Percentiles rank a stretch among this genome's conserved stretches.
phyloP scores from a whole-genome alignment of 2,113 vertebrate species.

The Cebus imitator region DNA sequence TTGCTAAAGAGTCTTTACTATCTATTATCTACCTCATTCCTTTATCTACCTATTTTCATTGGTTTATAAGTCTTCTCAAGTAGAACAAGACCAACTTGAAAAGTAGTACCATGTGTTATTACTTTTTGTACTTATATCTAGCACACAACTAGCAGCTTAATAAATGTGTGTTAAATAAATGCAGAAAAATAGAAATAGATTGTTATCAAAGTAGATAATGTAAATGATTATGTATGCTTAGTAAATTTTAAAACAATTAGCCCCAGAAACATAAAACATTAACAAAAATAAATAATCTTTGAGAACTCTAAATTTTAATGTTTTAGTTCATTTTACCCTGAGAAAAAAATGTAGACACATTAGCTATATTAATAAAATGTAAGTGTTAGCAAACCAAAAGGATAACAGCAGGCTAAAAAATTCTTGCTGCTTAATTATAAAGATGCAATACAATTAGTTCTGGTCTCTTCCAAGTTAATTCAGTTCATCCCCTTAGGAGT shows the following conservation, averaged over 20 bases:
- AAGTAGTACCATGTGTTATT: background rate
- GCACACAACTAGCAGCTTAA: background rate
- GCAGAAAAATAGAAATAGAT: background rate
- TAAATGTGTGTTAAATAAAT: conserved; percentile 13
- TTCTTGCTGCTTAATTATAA: conserved; percentile 67
- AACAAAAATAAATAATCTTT: conserved; percentile 23
- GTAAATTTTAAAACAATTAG: background rate
- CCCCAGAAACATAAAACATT: background rate
- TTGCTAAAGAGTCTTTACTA: background rate
- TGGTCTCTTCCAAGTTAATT: conserved; percentile 75
- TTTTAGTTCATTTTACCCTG: conserved; percentile 10
- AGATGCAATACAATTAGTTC: conserved; percentile 68
- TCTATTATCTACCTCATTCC: background rate
- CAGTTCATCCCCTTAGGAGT: conserved; percentile 73
- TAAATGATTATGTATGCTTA: background rate
- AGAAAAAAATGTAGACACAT: conserved; percentile 6
- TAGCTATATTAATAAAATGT: conserved; percentile 21
- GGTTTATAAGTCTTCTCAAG: background rate
- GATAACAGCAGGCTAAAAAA: conserved; percentile 41
- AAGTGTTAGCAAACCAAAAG: conserved; percentile 42
- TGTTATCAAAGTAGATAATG: background rate
- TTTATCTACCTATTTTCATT: background rate
- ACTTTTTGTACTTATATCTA: background rate
- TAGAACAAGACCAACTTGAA: background rate
- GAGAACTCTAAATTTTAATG: background rate